Evolutionary conservation across 30 jellyfish, hydroid and myxozoan species (phyloP).

Genomic region (Sanderia malayensis): DNA sequence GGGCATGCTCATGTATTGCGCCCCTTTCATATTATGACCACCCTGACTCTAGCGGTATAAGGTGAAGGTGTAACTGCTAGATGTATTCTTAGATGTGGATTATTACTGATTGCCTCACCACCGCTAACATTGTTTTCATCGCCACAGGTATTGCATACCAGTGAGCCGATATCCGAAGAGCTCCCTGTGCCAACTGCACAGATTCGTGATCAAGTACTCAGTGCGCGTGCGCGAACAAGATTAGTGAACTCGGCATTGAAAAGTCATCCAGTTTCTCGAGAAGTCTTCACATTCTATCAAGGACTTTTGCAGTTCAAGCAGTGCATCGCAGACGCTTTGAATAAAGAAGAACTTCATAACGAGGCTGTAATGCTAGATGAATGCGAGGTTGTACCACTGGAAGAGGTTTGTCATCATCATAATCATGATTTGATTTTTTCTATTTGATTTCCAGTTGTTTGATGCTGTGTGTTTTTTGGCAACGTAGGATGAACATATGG

Average conservation of each 20-base stretch:
- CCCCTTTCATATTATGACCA: too few species aligned
- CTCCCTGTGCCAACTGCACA: constrained; percentile 14
- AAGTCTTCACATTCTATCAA: constrained; percentile 17
- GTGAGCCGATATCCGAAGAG: too few species aligned
- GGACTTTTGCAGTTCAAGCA: constrained; percentile 27
- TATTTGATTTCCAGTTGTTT: too few species aligned
- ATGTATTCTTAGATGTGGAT: too few species aligned
- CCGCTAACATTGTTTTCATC: too few species aligned
- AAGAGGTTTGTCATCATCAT: too few species aligned
- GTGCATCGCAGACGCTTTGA: constrained; percentile 24
- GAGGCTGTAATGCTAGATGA: constrained; percentile 49
- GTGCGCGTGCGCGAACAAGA: constrained; percentile 63
- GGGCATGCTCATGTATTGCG: too few species aligned
- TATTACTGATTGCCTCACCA: too few species aligned
- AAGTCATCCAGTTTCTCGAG: constrained; percentile 56
- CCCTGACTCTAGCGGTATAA: too few species aligned
- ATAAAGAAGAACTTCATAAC: constrained; percentile 39
- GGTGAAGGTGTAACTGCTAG: too few species aligned
- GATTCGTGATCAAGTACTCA: constrained; percentile 40
- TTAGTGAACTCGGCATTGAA: constrained; percentile 47
- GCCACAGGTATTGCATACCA: constrained; percentile 28
- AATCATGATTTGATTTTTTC: too few species aligned
- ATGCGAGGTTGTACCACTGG: constrained; percentile 53
- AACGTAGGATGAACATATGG: constrained; percentile 16
- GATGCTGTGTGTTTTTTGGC: background rate